phyloP scores from a whole-genome alignment of 2,797 vertebrate species.

The Sorex maritimensis region DNA sequence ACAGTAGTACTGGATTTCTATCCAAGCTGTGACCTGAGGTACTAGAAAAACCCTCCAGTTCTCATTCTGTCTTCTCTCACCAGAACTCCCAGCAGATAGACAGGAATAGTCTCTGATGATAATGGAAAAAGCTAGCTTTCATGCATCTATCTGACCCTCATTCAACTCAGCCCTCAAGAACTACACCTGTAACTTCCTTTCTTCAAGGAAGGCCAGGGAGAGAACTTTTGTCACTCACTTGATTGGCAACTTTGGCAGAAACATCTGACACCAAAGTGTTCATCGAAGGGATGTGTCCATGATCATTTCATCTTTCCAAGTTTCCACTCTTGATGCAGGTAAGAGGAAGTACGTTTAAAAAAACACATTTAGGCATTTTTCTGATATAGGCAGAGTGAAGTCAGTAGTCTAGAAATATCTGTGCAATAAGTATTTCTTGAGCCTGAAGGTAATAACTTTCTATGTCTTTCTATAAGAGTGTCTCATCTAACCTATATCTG shows the following conservation, averaged over 20 bases:
- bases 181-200: not conserved
- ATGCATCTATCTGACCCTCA: not conserved
- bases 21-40: not conserved
- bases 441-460: not conserved
- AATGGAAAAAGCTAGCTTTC: not conserved
- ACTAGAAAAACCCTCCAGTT: not conserved
- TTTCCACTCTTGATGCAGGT: not conserved
- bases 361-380: not conserved
- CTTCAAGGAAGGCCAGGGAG: not conserved
- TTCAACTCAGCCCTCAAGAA: not conserved
- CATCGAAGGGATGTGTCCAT: not conserved
- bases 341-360: conserved; percentile 25
- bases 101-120: not conserved
- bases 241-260: not conserved
- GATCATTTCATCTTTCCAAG: not conserved
- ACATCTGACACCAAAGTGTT: not conserved
- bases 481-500: not conserved
- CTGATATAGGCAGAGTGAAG: not conserved
- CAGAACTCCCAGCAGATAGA: not conserved
- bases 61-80: not conserved
- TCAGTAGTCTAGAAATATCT: not conserved
- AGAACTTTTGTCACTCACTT: not conserved
- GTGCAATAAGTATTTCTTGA: not conserved
- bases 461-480: not conserved
- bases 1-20: not conserved